Evolutionary conservation across 2,888 invertebrate species (phyloP), one percentile per base, ranked within the genome.

Genomic region (Eugnorisma glareosa): DNA sequence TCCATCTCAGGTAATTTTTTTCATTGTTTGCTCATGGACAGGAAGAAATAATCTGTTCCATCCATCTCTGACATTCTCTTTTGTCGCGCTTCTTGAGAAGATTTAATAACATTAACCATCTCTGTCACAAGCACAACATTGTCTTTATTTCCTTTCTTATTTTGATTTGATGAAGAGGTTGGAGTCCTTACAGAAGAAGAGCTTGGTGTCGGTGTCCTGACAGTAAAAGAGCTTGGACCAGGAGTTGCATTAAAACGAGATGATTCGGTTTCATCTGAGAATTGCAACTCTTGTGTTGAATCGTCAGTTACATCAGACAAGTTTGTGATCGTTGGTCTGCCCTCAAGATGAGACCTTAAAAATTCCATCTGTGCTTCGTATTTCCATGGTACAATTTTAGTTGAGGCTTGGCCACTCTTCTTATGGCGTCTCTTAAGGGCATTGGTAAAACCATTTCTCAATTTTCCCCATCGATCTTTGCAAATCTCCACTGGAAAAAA

Each of bases 391-490:
- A 51, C 48, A 43, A 78, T 75, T 68, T 74, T 72, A 75, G 72
- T 77, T 73, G 74, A 63, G 45, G 77, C 68, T 75, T 81, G 75
- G 54, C 83, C 86, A 79, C 78, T 84, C 67, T 79, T 85, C 67
- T 81, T 78, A 70, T 81, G 79, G 66, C 73, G 73, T 83, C 87
- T 83, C 54, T 79, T 80, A 35, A 85, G 64, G 40, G 85, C 84
- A 73, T 86, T 84, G 48, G 48, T 67, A 67, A 67, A 84, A 75
- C 86, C 85, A 59, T 86, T 81, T 61, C 85, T 76, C 54, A 88
- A 78, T 82, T 83, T 88, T 63, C 74, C 77, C 85, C 84, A 87
- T 67, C 71, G 59, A 63, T 73, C 75, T 77, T 82, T 86, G 63
- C 81, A 82, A 35, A 67, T 72, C 76, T 77, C 79, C 54, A 77